Base-by-base conservation (phyloP, 2,113 vertebrate genomes). In the Chlorocebus sabaeus region DNA sequence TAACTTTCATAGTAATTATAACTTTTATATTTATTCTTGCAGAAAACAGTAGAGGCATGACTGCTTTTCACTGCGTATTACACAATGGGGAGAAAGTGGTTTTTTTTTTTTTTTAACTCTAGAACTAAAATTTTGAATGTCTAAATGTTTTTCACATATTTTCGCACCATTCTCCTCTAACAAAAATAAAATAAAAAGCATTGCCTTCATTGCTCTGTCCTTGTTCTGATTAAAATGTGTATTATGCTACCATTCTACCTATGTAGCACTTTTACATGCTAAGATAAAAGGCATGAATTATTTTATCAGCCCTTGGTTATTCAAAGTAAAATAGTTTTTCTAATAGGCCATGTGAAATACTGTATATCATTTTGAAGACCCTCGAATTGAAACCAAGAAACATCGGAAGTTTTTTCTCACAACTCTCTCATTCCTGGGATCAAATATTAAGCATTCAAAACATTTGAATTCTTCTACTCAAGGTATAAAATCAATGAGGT, bases 91-190 rank as follows among this genome's bases (percentile, higher is more conserved):
- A 50, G 30, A 70, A 96, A 90, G 12, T 70, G 38, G 2, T 1
- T 8, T 18, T 11, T 5, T 9, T 8, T 88, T 81, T 90, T 10
- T 50, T 78, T 64, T 90, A 3, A 73, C 3, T 40, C 7, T 64
- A 90, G 27, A 92, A 83, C 6, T 83, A 75, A 89, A 91, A 84
- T 50, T 93, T 57, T 89, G 35, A 9, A 13, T 73, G 16, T 81
- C n/a, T 89, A 94, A 81, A 85, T 90, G 85, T 61, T 76, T 82
- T 82, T 88, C n/a, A 25, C 23, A 52, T 86, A 23, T 89, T 94
- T 97, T 82, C 6, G 86, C 43, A 52, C 11, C 10, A 93, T 90
- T 81, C 17, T 91, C 40, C 12, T 55, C 20, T 83, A 73, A 85
- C 32, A 73, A 82, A 95, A 86, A 43, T 76, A 18, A 78, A 83